Evolutionary conservation across 2,113 vertebrate species (phyloP).

Genomic region (Spermophilus dauricus): DNA sequence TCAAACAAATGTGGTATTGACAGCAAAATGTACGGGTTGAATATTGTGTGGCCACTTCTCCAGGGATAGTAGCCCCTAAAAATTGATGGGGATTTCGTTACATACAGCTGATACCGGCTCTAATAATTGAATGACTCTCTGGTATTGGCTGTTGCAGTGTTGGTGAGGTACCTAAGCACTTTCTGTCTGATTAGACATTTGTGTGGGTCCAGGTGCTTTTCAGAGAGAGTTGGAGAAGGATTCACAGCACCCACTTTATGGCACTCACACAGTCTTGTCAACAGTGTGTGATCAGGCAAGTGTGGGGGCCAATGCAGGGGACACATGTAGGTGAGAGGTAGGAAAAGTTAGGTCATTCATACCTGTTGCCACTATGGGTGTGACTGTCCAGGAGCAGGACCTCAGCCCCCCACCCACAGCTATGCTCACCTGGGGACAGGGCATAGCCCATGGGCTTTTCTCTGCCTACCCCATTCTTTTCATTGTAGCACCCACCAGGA

Average conservation of each 20-base stretch:
- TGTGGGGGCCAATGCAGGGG: background rate
- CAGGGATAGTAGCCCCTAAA: too few species aligned
- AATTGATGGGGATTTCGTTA: background rate
- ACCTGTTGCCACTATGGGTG: background rate
- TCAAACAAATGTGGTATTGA: background rate
- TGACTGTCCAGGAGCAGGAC: background rate
- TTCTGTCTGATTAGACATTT: background rate
- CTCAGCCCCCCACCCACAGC: background rate
- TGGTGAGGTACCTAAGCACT: background rate
- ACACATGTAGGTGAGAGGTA: background rate
- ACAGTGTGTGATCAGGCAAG: background rate
- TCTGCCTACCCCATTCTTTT: background rate
- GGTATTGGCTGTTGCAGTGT: background rate
- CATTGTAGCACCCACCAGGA: background rate
- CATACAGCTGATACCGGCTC: background rate
- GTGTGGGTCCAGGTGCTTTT: background rate
- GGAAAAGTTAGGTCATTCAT: background rate
- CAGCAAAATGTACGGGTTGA: background rate
- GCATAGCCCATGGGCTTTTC: background rate
- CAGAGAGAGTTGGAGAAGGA: background rate
- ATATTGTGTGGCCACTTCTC: background rate
- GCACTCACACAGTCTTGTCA: background rate
- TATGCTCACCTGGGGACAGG: background rate
- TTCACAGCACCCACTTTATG: background rate
- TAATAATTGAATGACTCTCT: background rate